Conservation (phyloP, 2,888 invertebrate genomes). For the Nephrotoma guestfalica region DNA sequence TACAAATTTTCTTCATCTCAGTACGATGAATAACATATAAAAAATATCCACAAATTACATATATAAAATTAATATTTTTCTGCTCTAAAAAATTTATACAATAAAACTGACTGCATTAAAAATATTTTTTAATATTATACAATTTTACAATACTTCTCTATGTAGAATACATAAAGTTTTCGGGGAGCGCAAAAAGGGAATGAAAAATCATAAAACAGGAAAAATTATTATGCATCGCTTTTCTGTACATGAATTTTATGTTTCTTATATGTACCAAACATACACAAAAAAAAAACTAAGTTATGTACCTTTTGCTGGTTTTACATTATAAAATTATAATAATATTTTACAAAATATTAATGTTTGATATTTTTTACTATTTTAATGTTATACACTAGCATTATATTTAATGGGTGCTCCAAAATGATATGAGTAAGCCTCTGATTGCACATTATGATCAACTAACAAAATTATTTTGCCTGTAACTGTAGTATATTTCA, state of each 20-base stretch:
- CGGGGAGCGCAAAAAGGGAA: background rate
- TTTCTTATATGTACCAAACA: background rate
- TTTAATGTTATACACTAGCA: too few species aligned
- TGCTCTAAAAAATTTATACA: background rate
- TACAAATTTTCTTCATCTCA: background rate
- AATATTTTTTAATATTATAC: background rate
- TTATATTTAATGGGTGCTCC: too few species aligned
- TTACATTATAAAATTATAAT: background rate
- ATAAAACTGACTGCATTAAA: background rate
- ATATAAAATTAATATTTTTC: background rate
- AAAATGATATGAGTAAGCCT: too few species aligned
- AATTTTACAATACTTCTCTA: background rate
- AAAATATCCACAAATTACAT: background rate
- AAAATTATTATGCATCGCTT: background rate
- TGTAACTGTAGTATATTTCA: too few species aligned
- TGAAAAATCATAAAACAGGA: background rate
- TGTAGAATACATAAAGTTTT: background rate
- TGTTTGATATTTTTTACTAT: too few species aligned
- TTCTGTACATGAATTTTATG: background rate
- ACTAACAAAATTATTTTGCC: too few species aligned
- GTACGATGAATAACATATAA: background rate
- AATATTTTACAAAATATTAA: too few species aligned
- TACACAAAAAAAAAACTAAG: background rate
- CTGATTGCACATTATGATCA: too few species aligned
- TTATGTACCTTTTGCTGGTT: background rate